These are phyloP conservation scores for Chaenogobius annularis DNA, from an alignment of 2,113 vertebrate genomes.

Conservation along the genomic window DNA sequence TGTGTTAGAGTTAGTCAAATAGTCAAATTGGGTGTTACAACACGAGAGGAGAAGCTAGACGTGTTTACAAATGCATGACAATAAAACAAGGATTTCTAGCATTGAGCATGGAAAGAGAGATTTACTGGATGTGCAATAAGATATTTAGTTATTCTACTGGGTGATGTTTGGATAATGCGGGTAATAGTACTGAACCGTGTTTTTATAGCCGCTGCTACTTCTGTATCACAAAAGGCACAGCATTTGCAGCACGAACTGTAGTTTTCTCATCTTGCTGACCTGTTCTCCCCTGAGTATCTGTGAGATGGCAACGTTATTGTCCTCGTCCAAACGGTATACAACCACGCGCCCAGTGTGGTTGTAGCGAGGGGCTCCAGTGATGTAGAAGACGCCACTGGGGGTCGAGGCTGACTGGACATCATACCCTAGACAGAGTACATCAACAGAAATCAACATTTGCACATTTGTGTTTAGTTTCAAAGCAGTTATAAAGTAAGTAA, in stretches of 20 bases:
- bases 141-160: too few relatives aligned
- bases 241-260: neutral
- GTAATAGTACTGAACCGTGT: too few relatives aligned
- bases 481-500: neutral
- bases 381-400: constrained; percentile 80
- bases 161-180: too few relatives aligned
- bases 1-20: neutral
- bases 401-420: constrained; percentile 87
- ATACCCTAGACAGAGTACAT: constrained; percentile 78
- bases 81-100: neutral
- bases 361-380: constrained; percentile 91
- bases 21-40: neutral
- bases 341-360: constrained; percentile 94
- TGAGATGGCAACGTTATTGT: constrained; percentile 69
- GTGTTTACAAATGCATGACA: neutral
- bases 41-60: neutral
- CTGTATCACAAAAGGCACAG: neutral
- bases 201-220: neutral
- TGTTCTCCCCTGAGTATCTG: constrained; percentile 91
- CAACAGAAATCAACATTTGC: neutral
- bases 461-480: neutral
- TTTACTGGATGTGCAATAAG: too few relatives aligned
- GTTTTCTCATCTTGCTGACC: constrained; percentile 65
- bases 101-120: neutral
- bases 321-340: constrained; percentile 81